Conservation (phyloP, 2,113 vertebrate genomes). For the Serilophus lunatus region DNA sequence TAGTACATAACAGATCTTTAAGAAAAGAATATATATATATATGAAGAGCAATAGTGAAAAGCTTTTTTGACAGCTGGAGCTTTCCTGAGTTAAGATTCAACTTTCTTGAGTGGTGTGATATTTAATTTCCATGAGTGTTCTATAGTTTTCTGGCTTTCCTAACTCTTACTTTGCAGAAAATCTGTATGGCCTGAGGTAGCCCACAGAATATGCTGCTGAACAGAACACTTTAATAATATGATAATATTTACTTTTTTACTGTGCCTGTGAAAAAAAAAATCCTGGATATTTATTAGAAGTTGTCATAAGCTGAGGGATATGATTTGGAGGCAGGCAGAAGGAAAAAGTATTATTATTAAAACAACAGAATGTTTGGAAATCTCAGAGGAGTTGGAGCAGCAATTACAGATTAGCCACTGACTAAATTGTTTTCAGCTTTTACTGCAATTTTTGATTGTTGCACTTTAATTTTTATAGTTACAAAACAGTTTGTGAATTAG, state of each 20-base stretch:
- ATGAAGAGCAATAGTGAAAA: neutral
- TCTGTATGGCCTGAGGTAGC: neutral
- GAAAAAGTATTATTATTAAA: neutral
- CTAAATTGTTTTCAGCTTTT: neutral
- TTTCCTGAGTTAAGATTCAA: neutral
- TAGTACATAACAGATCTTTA: neutral
- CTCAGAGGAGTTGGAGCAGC: neutral
- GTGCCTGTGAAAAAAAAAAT: neutral
- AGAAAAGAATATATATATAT: neutral
- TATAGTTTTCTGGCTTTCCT: neutral
- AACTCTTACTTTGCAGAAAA: neutral
- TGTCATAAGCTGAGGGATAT: neutral
- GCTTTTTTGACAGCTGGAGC: neutral
- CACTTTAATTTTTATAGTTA: neutral
- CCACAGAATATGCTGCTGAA: neutral
- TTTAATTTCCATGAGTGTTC: neutral
- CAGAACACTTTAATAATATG: neutral
- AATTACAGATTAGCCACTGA: neutral
- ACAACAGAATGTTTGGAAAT: neutral
- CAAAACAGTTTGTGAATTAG: neutral
- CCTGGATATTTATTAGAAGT: neutral
- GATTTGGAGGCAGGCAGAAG: neutral
- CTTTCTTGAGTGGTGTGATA: neutral
- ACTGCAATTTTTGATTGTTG: neutral
- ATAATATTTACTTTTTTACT: neutral